Evolutionary conservation across 2,888 invertebrate genomes (phyloP), one percentile per base, ranked within the genome.

Genomic region (Laothoe populi): DNA sequence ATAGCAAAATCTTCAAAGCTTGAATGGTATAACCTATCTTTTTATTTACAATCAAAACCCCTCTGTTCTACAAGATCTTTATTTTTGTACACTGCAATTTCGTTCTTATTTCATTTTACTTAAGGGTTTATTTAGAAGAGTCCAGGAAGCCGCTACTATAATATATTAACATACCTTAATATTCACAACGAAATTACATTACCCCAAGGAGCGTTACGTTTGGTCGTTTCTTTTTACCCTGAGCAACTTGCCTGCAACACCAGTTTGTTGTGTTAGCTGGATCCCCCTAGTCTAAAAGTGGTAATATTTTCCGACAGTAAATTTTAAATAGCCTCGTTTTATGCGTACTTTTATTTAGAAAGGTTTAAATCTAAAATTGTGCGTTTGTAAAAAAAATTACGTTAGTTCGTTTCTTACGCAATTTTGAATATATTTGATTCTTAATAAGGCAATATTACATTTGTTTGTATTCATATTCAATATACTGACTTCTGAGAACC

Each of bases 221-320:
- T 67, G 69, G 71, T 74, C 78, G 73, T 84, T 85, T 79, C 81
- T 83, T 84, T 85, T 84, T 80, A 83, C 78, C 79, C 75, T 69
- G 66, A 73, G 74, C 77, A 77, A 80, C 80, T 81, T 79, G 77
- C 77, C 68, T 77, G 84, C 82, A 83, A 83, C 84, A 86, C 87
- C 86, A 86, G 86, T 82, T 84, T 75, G 80, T 81, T 65, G 79
- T 81, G 81, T 84, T 82, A 84, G 83, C 83, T 75, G 73, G 76
- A 81, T 72, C 35, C 53, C 73, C 77, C 81, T 80, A 73, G 70
- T 70, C 79, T 78, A 81, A 83, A 86, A 86, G 79, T 82, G 82
- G 86, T 83, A 86, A 88, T 88, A 88, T 88, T 87, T 88, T 86
- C 85, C 79, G 79, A 81, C 84, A 82, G 87, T 88, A 88, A 87